These are phyloP conservation scores for Thermophis baileyi DNA, from an alignment of 2,113 vertebrate genomes.

Conservation along the genomic window DNA sequence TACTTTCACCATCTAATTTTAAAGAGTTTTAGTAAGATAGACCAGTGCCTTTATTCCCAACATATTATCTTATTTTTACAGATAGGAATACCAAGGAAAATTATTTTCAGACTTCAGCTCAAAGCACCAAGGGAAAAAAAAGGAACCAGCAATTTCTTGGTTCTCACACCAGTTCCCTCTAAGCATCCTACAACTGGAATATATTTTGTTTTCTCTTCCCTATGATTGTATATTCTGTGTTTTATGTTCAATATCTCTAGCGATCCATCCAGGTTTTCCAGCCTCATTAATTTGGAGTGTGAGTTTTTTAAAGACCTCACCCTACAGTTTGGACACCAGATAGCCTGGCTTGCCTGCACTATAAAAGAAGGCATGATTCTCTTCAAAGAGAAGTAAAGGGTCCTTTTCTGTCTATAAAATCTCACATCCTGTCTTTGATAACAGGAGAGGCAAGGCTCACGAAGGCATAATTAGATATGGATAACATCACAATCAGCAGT, in stretches of 20 bases:
- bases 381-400: rapidly evolving
- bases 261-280: background rate
- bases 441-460: background rate
- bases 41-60: background rate
- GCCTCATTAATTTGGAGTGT: background rate
- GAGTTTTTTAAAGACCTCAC: background rate
- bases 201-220: too few relatives aligned
- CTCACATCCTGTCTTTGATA: constrained; percentile 14
- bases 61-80: background rate
- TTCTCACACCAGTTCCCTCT: background rate
- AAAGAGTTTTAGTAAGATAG: background rate
- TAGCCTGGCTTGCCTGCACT: background rate
- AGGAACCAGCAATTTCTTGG: background rate
- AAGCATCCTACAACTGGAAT: background rate
- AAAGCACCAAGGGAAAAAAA: too few relatives aligned
- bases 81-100: background rate
- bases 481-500: background rate
- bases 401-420: background rate
- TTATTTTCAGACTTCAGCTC: background rate
- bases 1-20: background rate
- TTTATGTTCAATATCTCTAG: background rate
- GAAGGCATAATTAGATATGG: constrained; percentile 13
- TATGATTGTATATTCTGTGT: background rate
- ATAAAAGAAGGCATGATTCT: background rate
- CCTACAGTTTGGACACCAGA: background rate